Percentiles rank a stretch among this genome's conserved stretches.
Conservation (phyloP, 2,888 invertebrate genomes). For the Dasysyrphus tricinctus region DNA sequence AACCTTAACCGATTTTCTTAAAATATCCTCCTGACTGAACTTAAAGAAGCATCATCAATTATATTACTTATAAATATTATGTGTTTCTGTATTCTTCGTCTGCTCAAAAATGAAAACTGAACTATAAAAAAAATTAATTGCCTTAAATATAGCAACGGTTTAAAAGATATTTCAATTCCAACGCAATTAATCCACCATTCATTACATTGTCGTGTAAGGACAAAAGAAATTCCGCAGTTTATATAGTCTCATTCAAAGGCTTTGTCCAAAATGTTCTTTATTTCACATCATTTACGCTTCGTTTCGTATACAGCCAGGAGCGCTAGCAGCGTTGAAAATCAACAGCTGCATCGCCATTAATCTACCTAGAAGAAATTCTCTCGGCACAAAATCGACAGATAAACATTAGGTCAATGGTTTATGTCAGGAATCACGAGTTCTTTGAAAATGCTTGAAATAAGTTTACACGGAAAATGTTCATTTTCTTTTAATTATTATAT, state of each 20-base stretch:
- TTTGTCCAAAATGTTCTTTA: conserved; percentile 21
- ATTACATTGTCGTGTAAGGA: conserved; percentile 2
- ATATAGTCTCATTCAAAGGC: background rate
- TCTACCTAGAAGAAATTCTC: conserved; percentile 19
- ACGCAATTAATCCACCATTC: background rate
- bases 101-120: background rate
- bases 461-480: conserved; percentile 24
- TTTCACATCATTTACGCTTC: conserved; percentile 6
- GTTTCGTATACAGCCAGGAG: background rate
- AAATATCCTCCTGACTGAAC: too few species aligned
- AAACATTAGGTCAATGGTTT: conserved; percentile 63
- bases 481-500: conserved; percentile 16
- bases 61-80: background rate
- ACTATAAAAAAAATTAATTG: too few species aligned
- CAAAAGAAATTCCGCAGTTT: conserved; percentile 22
- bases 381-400: conserved; percentile 26
- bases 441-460: conserved; percentile 16
- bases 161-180: background rate
- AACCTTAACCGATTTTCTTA: conserved; percentile 16
- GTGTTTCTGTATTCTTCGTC: background rate
- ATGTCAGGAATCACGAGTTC: conserved; percentile 29
- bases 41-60: background rate
- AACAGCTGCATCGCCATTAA: conserved; percentile 16
- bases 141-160: background rate
- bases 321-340: background rate